Evolutionary conservation across 2,113 vertebrate genomes (phyloP).

Genomic region (Lynx canadensis): DNA sequence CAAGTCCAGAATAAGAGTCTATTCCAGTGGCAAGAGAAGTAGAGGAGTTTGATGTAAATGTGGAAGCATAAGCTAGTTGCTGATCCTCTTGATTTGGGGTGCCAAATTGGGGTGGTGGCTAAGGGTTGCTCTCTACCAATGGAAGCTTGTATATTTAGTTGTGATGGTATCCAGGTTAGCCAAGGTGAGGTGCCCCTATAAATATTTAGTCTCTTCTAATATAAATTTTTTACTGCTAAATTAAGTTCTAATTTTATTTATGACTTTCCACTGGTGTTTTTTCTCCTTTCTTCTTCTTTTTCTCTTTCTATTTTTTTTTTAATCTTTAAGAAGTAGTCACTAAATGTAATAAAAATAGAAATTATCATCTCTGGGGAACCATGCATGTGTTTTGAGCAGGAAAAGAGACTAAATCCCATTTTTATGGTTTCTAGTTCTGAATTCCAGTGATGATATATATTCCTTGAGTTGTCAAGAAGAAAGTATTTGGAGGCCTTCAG

Average conservation of each 20-base stretch:
- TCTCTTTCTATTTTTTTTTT: not conserved
- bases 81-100: not conserved
- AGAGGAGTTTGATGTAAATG: not conserved
- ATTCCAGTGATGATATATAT: not conserved
- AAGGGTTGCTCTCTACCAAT: not conserved
- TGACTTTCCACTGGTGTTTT: not conserved
- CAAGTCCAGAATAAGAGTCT: not conserved
- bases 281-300: not conserved
- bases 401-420: not conserved
- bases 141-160: not conserved
- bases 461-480: not conserved
- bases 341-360: not conserved
- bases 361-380: not conserved
- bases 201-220: not conserved
- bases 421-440: slow-evolving; percentile 20
- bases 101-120: not conserved
- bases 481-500: not conserved
- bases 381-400: not conserved
- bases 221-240: not conserved
- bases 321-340: not conserved
- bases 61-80: not conserved
- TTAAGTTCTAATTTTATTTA: not conserved
- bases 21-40: not conserved
- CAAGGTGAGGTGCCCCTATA: not conserved
- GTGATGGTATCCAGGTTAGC: not conserved